phyloP scores from a whole-genome alignment of 2,113 vertebrate genomes.

The Pseudopodoces humilis region DNA sequence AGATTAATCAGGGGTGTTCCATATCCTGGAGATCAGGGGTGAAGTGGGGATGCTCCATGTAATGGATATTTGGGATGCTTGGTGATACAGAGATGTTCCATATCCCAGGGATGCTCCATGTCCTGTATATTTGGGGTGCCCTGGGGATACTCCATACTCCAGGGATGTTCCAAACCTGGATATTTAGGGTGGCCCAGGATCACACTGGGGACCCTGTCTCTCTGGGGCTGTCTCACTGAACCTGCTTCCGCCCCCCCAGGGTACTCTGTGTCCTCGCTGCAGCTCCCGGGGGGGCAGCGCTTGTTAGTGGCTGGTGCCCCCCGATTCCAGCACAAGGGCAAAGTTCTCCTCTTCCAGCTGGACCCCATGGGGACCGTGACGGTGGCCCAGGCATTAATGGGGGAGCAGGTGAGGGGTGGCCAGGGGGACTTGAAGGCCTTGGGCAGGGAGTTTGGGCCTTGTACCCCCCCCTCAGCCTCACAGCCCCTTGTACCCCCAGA shows the following conservation, averaged over 20 bases:
- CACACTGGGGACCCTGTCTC: background rate
- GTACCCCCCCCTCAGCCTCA: background rate
- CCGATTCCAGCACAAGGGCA: slow-evolving; percentile 94
- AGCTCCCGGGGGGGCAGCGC: slow-evolving; percentile 74
- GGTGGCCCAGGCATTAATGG: slow-evolving; percentile 85
- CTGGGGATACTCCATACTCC: background rate
- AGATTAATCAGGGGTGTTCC: accelerated
- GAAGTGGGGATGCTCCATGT: background rate
- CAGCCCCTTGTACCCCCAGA: slow-evolving; percentile 63
- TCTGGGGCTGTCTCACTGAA: background rate
- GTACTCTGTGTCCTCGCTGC: slow-evolving; percentile 89
- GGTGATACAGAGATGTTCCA: background rate
- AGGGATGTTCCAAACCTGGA: too few relatives aligned
- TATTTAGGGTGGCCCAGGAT: background rate
- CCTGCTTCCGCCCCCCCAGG: slow-evolving; percentile 64
- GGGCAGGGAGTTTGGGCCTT: accelerated
- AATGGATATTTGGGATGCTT: background rate
- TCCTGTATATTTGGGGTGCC: too few relatives aligned
- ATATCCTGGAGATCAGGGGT: background rate
- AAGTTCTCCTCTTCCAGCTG: slow-evolving; percentile 91
- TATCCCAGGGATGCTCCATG: too few relatives aligned
- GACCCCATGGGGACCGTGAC: slow-evolving; percentile 72
- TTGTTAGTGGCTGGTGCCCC: slow-evolving; percentile 90
- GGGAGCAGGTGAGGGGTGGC: slow-evolving; percentile 83
- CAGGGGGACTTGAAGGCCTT: accelerated